phyloP scores from a whole-genome alignment of 2,113 vertebrate genomes.

The Psophia crepitans region DNA sequence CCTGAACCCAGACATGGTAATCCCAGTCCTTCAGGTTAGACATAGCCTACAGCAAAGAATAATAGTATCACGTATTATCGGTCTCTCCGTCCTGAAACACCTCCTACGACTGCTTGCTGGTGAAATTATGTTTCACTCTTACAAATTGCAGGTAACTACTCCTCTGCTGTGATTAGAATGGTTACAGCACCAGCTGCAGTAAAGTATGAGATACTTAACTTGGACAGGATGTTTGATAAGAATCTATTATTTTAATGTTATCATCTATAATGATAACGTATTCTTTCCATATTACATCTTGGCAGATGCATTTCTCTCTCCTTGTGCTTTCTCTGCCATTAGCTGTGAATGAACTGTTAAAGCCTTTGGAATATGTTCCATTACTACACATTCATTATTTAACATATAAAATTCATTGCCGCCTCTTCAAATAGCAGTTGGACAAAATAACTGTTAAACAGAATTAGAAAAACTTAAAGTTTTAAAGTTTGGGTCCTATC shows the following conservation, averaged over 20 bases:
- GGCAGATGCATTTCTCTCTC: neutral
- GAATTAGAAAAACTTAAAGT: neutral
- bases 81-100: neutral
- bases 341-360: neutral
- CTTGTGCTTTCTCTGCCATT: neutral
- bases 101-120: neutral
- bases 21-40: neutral
- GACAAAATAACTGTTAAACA: conserved; percentile 1
- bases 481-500: neutral
- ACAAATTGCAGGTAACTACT: neutral
- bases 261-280: neutral
- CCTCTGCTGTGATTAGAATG: neutral
- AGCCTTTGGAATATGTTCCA: neutral
- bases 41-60: neutral
- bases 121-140: neutral
- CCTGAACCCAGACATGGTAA: neutral
- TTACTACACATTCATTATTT: neutral
- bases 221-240: neutral
- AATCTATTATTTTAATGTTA: neutral
- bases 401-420: neutral
- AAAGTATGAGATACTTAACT: neutral
- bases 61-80: neutral
- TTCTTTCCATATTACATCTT: neutral
- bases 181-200: neutral
- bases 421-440: neutral